Base-by-base conservation (phyloP, 2,113 vertebrate species). In the Lycaon pictus region DNA sequence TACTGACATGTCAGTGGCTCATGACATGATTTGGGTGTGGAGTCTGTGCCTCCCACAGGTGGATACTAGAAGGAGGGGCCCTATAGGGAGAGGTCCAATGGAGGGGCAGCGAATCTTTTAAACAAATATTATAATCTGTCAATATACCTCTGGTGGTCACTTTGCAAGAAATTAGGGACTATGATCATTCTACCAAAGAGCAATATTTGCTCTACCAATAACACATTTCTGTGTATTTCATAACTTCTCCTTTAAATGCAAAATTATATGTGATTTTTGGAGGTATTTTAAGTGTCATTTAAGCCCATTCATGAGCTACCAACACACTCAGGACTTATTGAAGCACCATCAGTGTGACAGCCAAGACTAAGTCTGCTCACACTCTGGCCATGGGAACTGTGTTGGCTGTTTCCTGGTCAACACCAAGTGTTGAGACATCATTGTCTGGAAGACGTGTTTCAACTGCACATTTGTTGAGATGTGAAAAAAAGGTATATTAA, bases 11-110 rank as follows among this genome's bases (percentile, higher is more conserved):
- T 51, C 48, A 48, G 0, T 12, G 81, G 51, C 72, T 25, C 9
- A 7, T 25, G 63, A 29, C 37, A 7, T 11, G 7, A 89, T 3
- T 27, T 5, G 37, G 13, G 1, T 0, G 0, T 22, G 62, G 35
- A n/a, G 11, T 13, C 7, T 19, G n/a, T 32, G 13, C 35, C 4
- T 69, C 22, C 29, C 15, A 12, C 56, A 43, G 10, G 20, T 1
- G 17, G 72, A 12, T n/a, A 22, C 35, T 56, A 2, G 35, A 62
- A 29, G 53, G 20, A 35, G 29, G 25, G 67, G 32, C 22, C 56
- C 11, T 60, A 13, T 10, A 17, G 2, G 95, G 58, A 83, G 6
- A 5, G 3, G 48, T 22, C 53, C 8, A 7, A 6, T 1, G 63
- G 3, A 20, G 5, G 58, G 43, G 13, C 37, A 35, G 5, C 17